Conservation (phyloP, 2,113 vertebrate species). For the Zosterops borbonicus region DNA sequence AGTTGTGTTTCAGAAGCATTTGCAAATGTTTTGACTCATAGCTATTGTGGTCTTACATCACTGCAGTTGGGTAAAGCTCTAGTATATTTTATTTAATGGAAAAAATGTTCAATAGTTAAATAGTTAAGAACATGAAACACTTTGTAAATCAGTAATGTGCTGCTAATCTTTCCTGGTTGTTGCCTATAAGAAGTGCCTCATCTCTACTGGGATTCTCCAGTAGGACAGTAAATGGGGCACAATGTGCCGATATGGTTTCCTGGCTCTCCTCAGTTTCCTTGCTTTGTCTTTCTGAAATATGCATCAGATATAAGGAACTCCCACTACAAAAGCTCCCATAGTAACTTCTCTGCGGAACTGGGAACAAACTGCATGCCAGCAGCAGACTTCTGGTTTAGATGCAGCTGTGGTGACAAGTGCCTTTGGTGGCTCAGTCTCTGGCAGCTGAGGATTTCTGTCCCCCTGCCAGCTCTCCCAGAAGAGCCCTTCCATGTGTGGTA, state of each 20-base stretch:
- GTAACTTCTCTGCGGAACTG: not conserved
- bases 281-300: not conserved
- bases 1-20: not conserved
- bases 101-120: not conserved
- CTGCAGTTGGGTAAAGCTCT: not conserved
- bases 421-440: not conserved
- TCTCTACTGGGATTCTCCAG: not conserved
- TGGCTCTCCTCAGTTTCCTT: not conserved
- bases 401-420: not conserved
- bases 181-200: not conserved
- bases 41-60: not conserved
- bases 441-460: not conserved
- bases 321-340: not conserved
- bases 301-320: not conserved
- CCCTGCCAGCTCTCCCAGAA: not conserved
- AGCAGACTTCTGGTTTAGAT: not conserved
- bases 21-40: not conserved
- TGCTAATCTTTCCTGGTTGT: not conserved
- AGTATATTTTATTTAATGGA: not conserved
- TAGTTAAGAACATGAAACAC: not conserved
- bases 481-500: fast-evolving
- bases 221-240: not conserved
- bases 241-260: not conserved
- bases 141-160: not conserved
- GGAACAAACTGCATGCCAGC: not conserved